Percentiles rank a stretch among this genome's conserved stretches.
These are phyloP conservation scores for Sinella curviseta DNA, from an alignment of 1,140 invertebrate species.

Conservation along the genomic window DNA sequence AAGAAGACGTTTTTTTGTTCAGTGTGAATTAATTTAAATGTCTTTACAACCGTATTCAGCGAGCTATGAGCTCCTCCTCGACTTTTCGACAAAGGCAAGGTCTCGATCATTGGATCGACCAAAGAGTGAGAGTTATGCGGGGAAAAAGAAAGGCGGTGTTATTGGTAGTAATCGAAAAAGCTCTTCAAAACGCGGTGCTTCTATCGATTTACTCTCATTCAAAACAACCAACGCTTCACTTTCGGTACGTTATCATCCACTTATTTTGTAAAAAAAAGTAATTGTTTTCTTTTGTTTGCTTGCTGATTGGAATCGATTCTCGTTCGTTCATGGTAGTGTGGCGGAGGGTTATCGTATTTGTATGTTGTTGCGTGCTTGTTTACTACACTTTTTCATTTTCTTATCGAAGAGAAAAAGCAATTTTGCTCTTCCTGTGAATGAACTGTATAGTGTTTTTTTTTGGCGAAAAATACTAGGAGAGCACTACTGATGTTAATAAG, in stretches of 20 bases:
- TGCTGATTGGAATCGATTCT: neutral
- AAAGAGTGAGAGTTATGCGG: conserved; percentile 3
- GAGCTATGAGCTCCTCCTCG: neutral
- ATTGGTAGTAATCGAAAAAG: neutral
- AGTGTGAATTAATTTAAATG: too few species aligned
- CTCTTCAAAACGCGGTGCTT: neutral
- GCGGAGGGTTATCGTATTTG: neutral
- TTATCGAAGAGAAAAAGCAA: too few species aligned
- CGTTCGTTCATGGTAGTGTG: neutral
- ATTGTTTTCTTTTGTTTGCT: neutral
- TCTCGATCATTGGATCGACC: conserved; percentile 22
- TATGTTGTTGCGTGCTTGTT: too few species aligned
- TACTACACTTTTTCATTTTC: too few species aligned
- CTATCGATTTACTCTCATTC: conserved; percentile 14
- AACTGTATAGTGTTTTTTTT: too few species aligned
- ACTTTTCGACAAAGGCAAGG: neutral
- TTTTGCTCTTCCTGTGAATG: neutral
- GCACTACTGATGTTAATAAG: too few species aligned
- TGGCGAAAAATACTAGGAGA: too few species aligned
- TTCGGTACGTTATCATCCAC: neutral
- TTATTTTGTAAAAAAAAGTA: neutral
- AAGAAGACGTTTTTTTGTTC: too few species aligned
- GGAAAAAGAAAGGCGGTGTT: neutral
- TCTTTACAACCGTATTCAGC: neutral
- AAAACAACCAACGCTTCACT: neutral